phyloP scores from a whole-genome alignment of 1,140 invertebrate genomes.

The Leptinotarsa lineolata region DNA sequence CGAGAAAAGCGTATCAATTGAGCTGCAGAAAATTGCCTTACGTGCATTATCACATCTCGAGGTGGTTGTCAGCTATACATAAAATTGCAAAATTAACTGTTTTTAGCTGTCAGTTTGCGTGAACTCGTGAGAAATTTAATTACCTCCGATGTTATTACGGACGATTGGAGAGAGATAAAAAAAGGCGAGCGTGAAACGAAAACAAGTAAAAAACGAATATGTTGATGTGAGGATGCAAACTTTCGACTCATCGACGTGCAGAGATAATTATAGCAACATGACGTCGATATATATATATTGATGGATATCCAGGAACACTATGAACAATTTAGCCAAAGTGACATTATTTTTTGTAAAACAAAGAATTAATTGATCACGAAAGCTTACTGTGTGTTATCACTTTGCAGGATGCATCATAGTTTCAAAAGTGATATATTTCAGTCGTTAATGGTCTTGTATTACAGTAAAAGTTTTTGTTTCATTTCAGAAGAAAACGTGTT shows the following conservation, averaged over 20 bases:
- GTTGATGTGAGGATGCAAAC: neutral
- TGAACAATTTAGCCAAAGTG: too few species aligned
- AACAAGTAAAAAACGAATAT: neutral
- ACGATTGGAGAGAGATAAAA: neutral
- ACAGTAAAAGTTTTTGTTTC: too few species aligned
- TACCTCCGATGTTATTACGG: neutral
- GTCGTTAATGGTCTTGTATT: too few species aligned
- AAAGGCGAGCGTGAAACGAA: neutral
- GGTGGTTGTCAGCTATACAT: neutral
- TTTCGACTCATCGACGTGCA: neutral
- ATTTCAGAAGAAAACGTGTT: too few species aligned
- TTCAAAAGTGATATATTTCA: too few species aligned
- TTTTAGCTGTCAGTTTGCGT: neutral
- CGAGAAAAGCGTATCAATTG: neutral
- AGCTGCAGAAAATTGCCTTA: neutral
- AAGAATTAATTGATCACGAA: too few species aligned
- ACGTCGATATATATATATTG: neutral
- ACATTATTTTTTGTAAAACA: too few species aligned
- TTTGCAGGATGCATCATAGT: too few species aligned
- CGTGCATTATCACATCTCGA: neutral
- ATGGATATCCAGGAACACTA: neutral
- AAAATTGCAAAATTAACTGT: neutral
- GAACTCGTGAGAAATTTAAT: conserved; percentile 6
- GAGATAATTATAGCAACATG: neutral
- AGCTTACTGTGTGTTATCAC: too few species aligned